Percentiles rank a stretch among this genome's conserved stretches.
Conservation (phyloP, 2,888 invertebrate genomes). For the Xestia rhomboidea region DNA sequence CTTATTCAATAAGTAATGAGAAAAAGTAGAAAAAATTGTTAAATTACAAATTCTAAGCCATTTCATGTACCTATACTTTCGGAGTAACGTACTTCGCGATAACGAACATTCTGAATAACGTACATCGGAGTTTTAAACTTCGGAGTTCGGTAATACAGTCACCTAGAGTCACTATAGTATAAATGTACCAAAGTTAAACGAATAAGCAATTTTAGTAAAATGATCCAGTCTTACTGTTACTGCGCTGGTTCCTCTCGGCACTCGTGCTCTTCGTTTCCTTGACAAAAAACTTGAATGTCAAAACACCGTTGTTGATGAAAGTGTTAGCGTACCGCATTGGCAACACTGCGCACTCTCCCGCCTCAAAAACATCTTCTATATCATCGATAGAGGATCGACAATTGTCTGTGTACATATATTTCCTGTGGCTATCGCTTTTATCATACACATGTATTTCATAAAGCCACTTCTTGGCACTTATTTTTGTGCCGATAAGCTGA, state of each 20-base stretch:
- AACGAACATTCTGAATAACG: too few species aligned
- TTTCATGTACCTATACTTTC: background rate
- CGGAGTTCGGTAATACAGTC: too few species aligned
- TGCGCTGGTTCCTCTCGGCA: background rate
- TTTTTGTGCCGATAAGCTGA: conserved; percentile 31
- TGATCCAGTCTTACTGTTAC: conserved; percentile 2
- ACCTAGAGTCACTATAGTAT: too few species aligned
- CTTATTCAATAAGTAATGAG: background rate
- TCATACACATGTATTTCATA: conserved; percentile 30
- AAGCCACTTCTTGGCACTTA: background rate
- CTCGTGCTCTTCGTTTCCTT: background rate
- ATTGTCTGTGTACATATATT: conserved; percentile 14
- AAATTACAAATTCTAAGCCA: background rate
- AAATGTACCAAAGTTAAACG: background rate
- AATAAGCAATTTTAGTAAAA: background rate
- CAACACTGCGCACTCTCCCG: conserved; percentile 32
- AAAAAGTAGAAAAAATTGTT: background rate
- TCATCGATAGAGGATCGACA: conserved; percentile 21
- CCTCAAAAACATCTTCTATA: conserved; percentile 21
- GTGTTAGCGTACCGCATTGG: conserved; percentile 14
- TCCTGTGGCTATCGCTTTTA: conserved; percentile 3
- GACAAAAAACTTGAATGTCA: conserved; percentile 7
- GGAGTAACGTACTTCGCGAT: too few species aligned
- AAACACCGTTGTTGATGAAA: background rate
- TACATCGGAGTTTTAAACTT: too few species aligned